Percentiles rank a stretch among this genome's conserved stretches.
Conservation (phyloP, 2,797 vertebrate species). For the Helarctos malayanus region DNA sequence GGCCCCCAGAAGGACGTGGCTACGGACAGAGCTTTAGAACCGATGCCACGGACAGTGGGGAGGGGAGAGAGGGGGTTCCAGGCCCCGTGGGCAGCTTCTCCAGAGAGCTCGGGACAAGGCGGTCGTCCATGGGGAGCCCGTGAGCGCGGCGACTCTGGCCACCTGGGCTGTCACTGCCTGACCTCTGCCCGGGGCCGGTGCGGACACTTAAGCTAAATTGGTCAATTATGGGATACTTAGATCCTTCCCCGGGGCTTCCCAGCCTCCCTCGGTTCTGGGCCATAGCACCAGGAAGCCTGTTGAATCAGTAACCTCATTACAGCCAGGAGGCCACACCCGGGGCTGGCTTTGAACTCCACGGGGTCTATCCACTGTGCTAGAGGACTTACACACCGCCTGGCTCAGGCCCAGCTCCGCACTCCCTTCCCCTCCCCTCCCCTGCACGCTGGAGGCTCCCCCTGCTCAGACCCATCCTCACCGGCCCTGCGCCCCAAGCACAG, state of each 20-base stretch:
- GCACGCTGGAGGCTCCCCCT: background rate
- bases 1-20: background rate
- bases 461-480: background rate
- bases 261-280: background rate
- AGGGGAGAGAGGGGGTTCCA: background rate
- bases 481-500: background rate
- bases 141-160: background rate
- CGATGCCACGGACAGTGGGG: fast-evolving
- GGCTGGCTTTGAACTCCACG: conserved; percentile 45
- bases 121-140: background rate
- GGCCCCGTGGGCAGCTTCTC: fast-evolving
- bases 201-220: conserved; percentile 77
- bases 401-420: conserved; percentile 70
- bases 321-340: background rate
- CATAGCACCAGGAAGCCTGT: conserved; percentile 53
- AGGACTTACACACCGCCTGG: conserved; percentile 81
- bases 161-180: conserved; percentile 67
- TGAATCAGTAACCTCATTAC: conserved; percentile 79
- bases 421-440: conserved; percentile 41
- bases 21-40: fast-evolving
- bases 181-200: conserved; percentile 74
- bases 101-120: background rate
- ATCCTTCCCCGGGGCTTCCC: conserved; percentile 66
- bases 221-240: conserved; percentile 80
- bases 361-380: conserved; percentile 20